Evolutionary conservation across 2,888 invertebrate species (phyloP).

Genomic region (Palloptera scutellata): DNA sequence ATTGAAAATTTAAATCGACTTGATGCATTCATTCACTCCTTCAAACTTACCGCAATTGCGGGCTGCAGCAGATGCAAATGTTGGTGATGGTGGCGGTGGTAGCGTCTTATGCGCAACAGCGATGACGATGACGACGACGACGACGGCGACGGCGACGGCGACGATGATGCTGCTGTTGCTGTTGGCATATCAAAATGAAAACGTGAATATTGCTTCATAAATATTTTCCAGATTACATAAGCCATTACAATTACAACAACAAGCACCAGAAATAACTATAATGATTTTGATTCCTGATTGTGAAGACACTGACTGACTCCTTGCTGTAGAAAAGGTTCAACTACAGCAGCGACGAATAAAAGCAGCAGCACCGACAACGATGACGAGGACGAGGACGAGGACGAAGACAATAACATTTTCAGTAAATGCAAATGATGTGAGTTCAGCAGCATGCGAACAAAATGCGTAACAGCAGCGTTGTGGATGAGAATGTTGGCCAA

Average conservation of each 20-base stretch:
- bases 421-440: constrained; percentile 53
- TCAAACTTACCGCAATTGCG: constrained; percentile 19
- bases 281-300: too few relatives aligned
- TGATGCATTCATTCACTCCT: neutral
- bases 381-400: too few relatives aligned
- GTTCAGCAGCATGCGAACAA: constrained; percentile 47
- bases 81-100: constrained; percentile 5
- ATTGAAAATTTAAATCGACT: constrained; percentile 1
- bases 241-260: constrained; percentile 46
- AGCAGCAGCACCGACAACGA: too few relatives aligned
- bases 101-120: constrained; percentile 10
- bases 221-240: constrained; percentile 62
- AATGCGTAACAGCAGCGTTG: constrained; percentile 24
- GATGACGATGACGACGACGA: too few relatives aligned
- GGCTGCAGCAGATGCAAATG: neutral
- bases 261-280: too few relatives aligned
- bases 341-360: too few relatives aligned
- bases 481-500: neutral
- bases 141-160: neutral
- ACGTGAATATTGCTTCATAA: constrained; percentile 59
- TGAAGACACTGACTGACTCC: too few relatives aligned
- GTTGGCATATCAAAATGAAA: constrained; percentile 50
- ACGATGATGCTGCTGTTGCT: constrained; percentile 12
- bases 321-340: too few relatives aligned
- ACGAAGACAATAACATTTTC: too few relatives aligned